A percentile compares a stretch with the other conserved stretches of the same genome.
These are phyloP conservation scores for Sebastes itinus DNA, from an alignment of 2,797 vertebrate species.

Conservation along the genomic window DNA sequence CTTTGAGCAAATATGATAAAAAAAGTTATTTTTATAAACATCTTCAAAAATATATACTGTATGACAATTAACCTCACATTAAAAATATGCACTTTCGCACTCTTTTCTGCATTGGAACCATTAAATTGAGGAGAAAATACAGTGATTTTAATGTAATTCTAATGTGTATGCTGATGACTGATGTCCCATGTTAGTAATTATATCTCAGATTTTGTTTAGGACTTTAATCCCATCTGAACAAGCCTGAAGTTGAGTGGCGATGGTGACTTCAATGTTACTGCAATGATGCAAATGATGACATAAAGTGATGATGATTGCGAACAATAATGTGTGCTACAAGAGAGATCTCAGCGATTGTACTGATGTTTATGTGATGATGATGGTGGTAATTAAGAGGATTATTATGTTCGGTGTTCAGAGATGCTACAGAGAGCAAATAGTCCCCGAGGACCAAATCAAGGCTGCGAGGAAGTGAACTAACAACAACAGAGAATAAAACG, in stretches of 20 bases:
- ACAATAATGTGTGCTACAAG: constrained; percentile 1
- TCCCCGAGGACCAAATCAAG: constrained; percentile 31
- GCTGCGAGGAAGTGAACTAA: constrained; percentile 5
- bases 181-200: background rate
- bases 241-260: background rate
- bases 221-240: background rate
- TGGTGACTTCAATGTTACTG: background rate
- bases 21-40: too few relatives aligned
- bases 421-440: constrained; percentile 16
- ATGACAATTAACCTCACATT: background rate
- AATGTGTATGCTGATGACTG: background rate
- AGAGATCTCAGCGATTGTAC: background rate
- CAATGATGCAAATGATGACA: background rate
- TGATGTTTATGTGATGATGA: constrained; percentile 14
- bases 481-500: background rate
- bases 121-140: background rate
- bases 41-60: too few relatives aligned
- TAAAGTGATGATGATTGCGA: background rate
- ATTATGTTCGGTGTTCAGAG: constrained; percentile 35
- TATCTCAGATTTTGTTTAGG: background rate
- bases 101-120: background rate
- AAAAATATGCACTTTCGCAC: background rate
- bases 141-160: background rate
- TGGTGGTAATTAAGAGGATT: constrained; percentile 33
- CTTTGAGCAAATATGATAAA: too few relatives aligned